phyloP scores from a whole-genome alignment of 2,888 invertebrate species.

The Trissolcus japonicus region DNA sequence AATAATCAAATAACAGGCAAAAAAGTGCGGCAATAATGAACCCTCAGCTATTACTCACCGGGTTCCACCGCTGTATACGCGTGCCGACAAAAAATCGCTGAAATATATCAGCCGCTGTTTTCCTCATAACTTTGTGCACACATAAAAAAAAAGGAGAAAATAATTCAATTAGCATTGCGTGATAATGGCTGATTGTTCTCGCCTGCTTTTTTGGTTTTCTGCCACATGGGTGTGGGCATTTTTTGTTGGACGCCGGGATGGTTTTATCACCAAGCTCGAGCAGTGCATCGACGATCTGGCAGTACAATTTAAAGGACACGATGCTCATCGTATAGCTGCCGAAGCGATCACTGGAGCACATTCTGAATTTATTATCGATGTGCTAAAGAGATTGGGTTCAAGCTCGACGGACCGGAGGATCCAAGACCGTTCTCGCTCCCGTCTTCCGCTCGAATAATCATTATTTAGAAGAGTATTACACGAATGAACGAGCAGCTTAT shows the following conservation, averaged over 20 bases:
- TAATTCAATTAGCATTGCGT: constrained; percentile 3
- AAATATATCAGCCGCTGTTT: constrained; percentile 22
- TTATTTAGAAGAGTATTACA: constrained; percentile 59
- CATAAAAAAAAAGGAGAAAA: not conserved
- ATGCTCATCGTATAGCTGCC: constrained; percentile 34
- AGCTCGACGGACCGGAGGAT: constrained; percentile 47
- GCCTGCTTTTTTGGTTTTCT: not conserved
- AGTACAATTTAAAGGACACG: constrained; percentile 42
- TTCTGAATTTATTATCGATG: constrained; percentile 61
- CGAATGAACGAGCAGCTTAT: constrained; percentile 51
- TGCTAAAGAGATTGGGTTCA: constrained; percentile 60
- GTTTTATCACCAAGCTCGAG: constrained; percentile 42
- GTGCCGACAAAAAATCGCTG: constrained; percentile 4
- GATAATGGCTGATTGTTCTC: constrained; percentile 2
- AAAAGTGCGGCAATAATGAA: constrained; percentile 25
- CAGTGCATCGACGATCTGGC: constrained; percentile 30
- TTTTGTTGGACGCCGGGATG: constrained; percentile 20
- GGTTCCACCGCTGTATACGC: not conserved
- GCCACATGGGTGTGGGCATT: not conserved
- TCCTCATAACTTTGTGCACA: not conserved
- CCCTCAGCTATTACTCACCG: constrained; percentile 17
- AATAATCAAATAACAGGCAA: constrained; percentile 39
- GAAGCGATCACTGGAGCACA: constrained; percentile 47
- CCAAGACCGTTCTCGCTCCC: constrained; percentile 50
- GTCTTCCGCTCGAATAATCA: constrained; percentile 58